Conservation (phyloP, 2,888 invertebrate genomes). For the Hydrotaea diabolus region DNA sequence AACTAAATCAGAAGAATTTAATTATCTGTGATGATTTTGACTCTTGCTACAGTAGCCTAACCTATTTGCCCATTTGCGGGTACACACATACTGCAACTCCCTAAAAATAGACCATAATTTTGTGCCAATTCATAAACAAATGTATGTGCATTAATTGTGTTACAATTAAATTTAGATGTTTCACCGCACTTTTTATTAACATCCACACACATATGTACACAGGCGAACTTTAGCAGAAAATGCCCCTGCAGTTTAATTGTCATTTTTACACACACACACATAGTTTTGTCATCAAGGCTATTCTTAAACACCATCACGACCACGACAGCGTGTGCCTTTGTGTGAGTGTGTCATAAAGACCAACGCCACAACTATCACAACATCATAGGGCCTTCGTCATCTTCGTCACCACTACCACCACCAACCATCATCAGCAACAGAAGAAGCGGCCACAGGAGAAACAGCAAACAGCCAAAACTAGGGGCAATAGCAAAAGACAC, state of each 20-base stretch:
- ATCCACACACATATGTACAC: no score
- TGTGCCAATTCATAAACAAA: background rate
- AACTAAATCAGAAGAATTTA: no score
- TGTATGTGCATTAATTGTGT: background rate
- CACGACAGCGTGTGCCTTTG: constrained; percentile 6
- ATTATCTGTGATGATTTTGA: no score
- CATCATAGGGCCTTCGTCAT: constrained; percentile 3
- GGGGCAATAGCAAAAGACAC: background rate
- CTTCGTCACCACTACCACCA: background rate
- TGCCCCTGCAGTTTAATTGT: constrained; percentile 10
- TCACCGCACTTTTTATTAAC: no score
- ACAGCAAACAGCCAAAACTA: background rate
- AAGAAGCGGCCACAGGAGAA: background rate
- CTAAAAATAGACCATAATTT: background rate
- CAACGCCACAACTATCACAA: constrained; percentile 36
- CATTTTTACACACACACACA: background rate
- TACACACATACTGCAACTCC: no score
- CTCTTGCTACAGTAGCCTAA: no score
- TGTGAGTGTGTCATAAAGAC: constrained; percentile 52
- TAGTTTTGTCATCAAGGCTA: constrained; percentile 50
- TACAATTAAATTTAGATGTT: background rate
- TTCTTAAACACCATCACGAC: constrained; percentile 41
- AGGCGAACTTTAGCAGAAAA: background rate
- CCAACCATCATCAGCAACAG: background rate
- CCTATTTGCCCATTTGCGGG: no score